A percentile compares a stretch with the other conserved stretches of the same genome.
These are phyloP conservation scores for Sylvietta virens DNA, from an alignment of 2,113 vertebrate species.

Conservation along the genomic window DNA sequence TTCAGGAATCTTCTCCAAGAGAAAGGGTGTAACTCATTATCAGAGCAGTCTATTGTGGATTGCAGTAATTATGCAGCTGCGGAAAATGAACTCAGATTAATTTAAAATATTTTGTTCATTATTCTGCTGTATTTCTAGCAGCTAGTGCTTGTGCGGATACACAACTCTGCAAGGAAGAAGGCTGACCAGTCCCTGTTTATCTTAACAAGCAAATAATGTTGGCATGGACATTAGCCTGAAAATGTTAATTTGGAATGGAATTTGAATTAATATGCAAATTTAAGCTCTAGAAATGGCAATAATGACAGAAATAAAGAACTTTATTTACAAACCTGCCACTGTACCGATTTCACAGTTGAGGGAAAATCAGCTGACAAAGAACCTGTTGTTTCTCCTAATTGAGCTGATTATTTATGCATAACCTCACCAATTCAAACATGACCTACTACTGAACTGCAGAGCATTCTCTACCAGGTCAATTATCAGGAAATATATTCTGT, in stretches of 20 bases:
- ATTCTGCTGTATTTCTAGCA: constrained; percentile 33
- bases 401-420: constrained; percentile 63
- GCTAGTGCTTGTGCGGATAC: background rate
- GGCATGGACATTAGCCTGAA: constrained; percentile 34
- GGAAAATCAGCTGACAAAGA: constrained; percentile 60
- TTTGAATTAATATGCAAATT: constrained; percentile 52
- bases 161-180: constrained; percentile 15
- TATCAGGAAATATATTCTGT: constrained; percentile 35
- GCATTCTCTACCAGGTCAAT: constrained; percentile 52
- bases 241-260: constrained; percentile 42
- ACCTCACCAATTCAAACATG: constrained; percentile 66
- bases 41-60: constrained; percentile 52
- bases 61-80: constrained; percentile 62
- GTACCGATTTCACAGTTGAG: constrained; percentile 40
- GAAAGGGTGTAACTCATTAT: constrained; percentile 59
- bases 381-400: constrained; percentile 49
- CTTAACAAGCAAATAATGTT: constrained; percentile 37
- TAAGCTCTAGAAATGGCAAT: constrained; percentile 6
- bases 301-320: constrained; percentile 43
- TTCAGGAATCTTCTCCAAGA: constrained; percentile 27
- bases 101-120: constrained; percentile 50
- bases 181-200: background rate
- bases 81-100: constrained; percentile 57
- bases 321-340: constrained; percentile 45
- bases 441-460: constrained; percentile 48